Percentiles rank a stretch among this genome's conserved stretches.
These are phyloP conservation scores for Lithobates pipiens DNA, from an alignment of 2,797 vertebrate genomes.

Conservation along the genomic window DNA sequence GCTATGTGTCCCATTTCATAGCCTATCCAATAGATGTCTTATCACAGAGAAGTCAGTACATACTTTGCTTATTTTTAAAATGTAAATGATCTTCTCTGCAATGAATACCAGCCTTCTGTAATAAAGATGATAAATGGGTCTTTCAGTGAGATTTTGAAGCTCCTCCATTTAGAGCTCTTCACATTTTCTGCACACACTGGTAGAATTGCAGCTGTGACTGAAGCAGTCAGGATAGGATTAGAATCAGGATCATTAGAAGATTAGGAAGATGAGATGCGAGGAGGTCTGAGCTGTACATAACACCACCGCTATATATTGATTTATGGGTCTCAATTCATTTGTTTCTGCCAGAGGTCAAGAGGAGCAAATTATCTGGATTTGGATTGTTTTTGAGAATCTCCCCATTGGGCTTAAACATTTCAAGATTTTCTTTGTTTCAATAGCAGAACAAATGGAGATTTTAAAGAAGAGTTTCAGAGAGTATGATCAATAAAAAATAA, in stretches of 20 bases:
- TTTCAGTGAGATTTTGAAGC: neutral
- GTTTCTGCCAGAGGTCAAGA: constrained; percentile 6
- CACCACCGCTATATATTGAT: neutral
- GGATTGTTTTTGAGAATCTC: neutral
- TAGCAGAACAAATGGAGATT: neutral
- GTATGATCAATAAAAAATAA: too few relatives aligned
- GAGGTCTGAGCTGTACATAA: constrained; percentile 1
- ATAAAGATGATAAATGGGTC: neutral
- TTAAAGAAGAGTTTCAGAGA: neutral
- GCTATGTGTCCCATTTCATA: neutral
- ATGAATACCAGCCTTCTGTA: neutral
- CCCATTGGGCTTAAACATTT: neutral
- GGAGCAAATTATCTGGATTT: constrained; percentile 1
- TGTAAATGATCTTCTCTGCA: neutral
- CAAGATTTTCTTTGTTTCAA: neutral
- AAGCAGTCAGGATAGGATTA: constrained; percentile 7
- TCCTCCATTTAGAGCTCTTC: neutral
- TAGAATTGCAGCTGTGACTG: neutral
- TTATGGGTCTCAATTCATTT: neutral
- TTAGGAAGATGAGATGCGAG: neutral
- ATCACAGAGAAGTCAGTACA: neutral
- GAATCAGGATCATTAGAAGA: constrained; percentile 6
- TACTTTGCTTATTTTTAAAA: neutral
- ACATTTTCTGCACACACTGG: neutral
- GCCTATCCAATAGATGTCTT: neutral